Conservation (phyloP, 2,113 vertebrate genomes). For the Ardeotis arabs region DNA sequence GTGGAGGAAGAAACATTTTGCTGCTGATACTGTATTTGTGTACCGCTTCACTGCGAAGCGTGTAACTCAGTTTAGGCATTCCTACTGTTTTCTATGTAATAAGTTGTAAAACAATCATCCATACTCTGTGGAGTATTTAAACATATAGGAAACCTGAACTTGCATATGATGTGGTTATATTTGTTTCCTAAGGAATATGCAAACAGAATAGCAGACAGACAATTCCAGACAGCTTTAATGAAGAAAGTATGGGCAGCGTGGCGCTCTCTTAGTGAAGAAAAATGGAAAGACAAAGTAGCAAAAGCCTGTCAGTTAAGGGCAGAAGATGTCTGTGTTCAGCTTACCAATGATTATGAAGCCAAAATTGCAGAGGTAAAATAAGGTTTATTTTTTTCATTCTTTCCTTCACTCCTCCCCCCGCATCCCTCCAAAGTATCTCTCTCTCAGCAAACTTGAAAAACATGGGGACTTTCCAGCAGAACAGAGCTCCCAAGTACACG, state of each 20-base stretch:
- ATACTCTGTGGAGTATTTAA: not conserved
- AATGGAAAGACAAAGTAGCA: slow-evolving; percentile 88
- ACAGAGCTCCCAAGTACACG: not conserved
- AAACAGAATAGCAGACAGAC: slow-evolving; percentile 78
- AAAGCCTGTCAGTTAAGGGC: slow-evolving; percentile 87
- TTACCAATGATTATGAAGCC: slow-evolving; percentile 87
- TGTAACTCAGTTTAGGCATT: not conserved
- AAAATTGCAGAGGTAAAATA: slow-evolving; percentile 83
- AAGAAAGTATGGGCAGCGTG: slow-evolving; percentile 89
- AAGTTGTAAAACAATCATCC: not conserved
- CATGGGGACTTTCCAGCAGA: not conserved
- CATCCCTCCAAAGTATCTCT: not conserved
- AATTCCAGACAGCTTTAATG: slow-evolving; percentile 83
- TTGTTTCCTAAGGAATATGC: slow-evolving; percentile 77
- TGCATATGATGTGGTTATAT: not conserved
- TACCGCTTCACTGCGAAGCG: accelerated
- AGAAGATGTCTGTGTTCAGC: slow-evolving; percentile 87
- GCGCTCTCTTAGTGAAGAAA: slow-evolving; percentile 78
- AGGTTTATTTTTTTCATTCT: not conserved
- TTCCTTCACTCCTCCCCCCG: not conserved
- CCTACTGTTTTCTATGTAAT: not conserved
- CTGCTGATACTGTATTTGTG: not conserved
- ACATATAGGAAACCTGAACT: not conserved
- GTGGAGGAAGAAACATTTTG: not conserved
- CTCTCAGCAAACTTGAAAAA: not conserved